These are phyloP conservation scores for Phoebastria nigripes DNA, from an alignment of 2,797 vertebrate species.

Conservation along the genomic window DNA sequence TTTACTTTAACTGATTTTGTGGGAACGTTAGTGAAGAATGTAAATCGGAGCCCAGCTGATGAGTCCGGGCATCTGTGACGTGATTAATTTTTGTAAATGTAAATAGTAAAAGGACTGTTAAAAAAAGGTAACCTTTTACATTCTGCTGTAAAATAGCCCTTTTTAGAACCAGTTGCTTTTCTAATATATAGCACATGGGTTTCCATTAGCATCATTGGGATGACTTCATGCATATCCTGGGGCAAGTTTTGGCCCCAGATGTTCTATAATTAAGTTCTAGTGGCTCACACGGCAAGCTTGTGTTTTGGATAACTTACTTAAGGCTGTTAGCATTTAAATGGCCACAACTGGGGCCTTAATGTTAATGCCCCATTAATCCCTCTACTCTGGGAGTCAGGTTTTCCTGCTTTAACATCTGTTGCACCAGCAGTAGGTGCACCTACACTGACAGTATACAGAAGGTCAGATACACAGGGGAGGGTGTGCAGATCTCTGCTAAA, in stretches of 20 bases:
- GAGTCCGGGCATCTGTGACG: not conserved
- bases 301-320: slow-evolving; percentile 16
- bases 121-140: not conserved
- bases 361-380: slow-evolving; percentile 35
- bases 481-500: not conserved
- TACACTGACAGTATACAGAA: not conserved
- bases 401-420: slow-evolving; percentile 38
- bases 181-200: not conserved
- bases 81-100: not conserved
- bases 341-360: not conserved
- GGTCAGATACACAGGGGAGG: not conserved
- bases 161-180: not conserved
- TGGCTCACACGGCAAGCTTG: not conserved
- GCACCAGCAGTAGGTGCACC: slow-evolving; percentile 3
- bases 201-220: not conserved
- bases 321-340: slow-evolving; percentile 19
- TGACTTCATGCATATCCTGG: not conserved
- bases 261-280: slow-evolving; percentile 8
- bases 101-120: not conserved
- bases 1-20: not conserved
- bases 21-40: not conserved
- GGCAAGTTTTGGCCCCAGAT: slow-evolving; percentile 23
- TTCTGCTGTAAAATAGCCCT: not conserved
- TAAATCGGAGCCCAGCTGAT: not conserved
- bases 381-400: not conserved